Evolutionary conservation across 2,888 invertebrate genomes (phyloP).

Genomic region (Stenodera caucasica): DNA sequence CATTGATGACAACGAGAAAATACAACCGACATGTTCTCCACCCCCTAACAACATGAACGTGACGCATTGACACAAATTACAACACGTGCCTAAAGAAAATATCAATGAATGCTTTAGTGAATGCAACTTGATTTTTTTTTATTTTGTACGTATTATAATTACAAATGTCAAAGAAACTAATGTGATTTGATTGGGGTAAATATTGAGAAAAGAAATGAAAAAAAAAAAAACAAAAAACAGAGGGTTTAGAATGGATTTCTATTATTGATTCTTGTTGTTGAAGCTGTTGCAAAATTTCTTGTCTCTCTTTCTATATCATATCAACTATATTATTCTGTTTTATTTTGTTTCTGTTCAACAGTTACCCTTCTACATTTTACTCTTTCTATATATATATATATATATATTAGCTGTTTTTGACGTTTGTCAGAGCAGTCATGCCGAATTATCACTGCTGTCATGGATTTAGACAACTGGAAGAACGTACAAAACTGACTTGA

Average conservation of each 20-base stretch:
- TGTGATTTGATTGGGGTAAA: not conserved
- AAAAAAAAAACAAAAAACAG: not conserved
- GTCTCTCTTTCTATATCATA: constrained; percentile 16
- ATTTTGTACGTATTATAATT: not conserved
- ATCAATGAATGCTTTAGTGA: constrained; percentile 9
- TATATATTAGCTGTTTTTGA: constrained; percentile 17
- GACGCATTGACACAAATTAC: constrained; percentile 19
- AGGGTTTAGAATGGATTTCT: too few relatives aligned
- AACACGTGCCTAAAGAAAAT: constrained; percentile 16
- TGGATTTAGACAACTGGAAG: not conserved
- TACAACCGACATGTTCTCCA: constrained; percentile 14
- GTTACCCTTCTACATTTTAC: not conserved
- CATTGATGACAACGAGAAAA: constrained; percentile 8
- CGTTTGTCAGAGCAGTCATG: constrained; percentile 12
- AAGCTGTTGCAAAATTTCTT: constrained; percentile 9
- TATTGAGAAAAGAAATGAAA: too few relatives aligned
- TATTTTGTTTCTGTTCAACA: constrained; percentile 17
- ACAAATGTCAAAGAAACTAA: not conserved
- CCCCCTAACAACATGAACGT: constrained; percentile 16
- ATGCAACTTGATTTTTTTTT: not conserved
- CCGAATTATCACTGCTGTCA: not conserved
- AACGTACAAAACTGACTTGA: not conserved
- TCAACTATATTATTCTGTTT: constrained; percentile 16
- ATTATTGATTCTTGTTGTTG: constrained; percentile 1
- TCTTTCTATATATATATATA: too few relatives aligned